Base-by-base conservation (phyloP, 2,888 invertebrate species). In the Drosophila nigricruria region DNA sequence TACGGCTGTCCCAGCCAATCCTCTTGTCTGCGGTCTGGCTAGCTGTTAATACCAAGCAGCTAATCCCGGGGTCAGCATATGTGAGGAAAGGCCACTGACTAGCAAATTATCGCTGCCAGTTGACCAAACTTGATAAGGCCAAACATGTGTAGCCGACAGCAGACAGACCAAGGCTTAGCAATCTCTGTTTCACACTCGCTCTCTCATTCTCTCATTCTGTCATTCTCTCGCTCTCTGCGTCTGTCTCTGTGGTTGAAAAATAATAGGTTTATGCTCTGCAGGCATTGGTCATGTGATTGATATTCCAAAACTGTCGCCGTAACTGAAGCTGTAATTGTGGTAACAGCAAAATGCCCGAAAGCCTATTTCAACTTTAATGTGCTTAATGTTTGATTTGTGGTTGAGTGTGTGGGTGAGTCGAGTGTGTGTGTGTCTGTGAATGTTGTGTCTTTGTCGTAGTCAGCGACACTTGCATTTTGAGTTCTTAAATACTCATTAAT, bases 251-350 rank as follows among this genome's bases (percentile, higher is more conserved):
- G 77, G 82, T 67, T 54, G 70, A 58, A 83, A 89, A 77, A 70
- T 83, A 84, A 89, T 89, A 83, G 73, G 76, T 84, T 89, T 74
- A 78, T 79, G 76, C 70, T 71, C 73, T 49, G 73, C 68, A 64
- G 87, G 72, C 87, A 78, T 70, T 50, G 63, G 49, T 56, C 70
- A 67, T 69, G 76, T 81, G 89, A 87, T 86, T 87, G 89, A 88
- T 88, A 83, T 83, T 76, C 84, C 74, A 67, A 74, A 77, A 86
- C 69, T 79, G 86, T 77, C 61, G 45, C 68, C 62, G 68, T 77
- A 63, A 58, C 70, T 59, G 38, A 42, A 67, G 25, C 52, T 76
- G 73, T 76, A 73, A 77, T 73, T 64, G 78, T 68, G 64, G 52
- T 59, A 61, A 57, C 40, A 54, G 59, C 70, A 63, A 50, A 5